Evolutionary conservation across 2,113 vertebrate genomes (phyloP), one percentile per base, ranked within the genome.

Genomic region (Siniperca chuatsi): DNA sequence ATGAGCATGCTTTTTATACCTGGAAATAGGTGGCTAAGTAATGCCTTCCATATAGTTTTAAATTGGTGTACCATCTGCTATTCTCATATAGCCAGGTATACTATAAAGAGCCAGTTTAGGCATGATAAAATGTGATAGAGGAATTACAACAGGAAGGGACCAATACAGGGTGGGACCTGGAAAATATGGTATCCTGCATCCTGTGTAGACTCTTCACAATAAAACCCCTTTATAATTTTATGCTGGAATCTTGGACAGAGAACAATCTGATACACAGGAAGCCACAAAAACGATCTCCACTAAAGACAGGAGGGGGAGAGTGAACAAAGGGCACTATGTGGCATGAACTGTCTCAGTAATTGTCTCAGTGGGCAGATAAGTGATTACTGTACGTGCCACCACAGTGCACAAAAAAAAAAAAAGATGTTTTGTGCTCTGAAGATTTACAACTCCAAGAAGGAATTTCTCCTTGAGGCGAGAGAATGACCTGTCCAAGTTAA

Each of bases 381-480:
- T 35, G 77, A 70, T 52, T 42, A 55, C 50, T 20, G 23, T 55
- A 21, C 4, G 71, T 66, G 20, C 5, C 46, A 16, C 61, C 46
- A 33, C 57, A 10, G 61, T 6, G 64, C 52, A 60, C 54, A 67
- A 48, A 48, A 73, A 73, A 61, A 72, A 68, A 61, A 84, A 81
- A 75, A 61, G 12, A 57, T 33, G 68, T 75, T 83, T 82, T 77
- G 58, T 75, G 11, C 57, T 23, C 33, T 7, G 7, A 60, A 66
- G 77, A 91, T 89, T 90, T 86, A 88, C 87, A 86, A 87, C 85
- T 81, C 54, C 4, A 15, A 83, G 71, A 29, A 86, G 76, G 94
- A 95, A 95, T 95, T 92, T 94, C 92, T 85, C 83, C 81, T 66
- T 3, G 29, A 62, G 89, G 91, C n/a, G 92, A 91, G 89, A 95